phyloP scores from a whole-genome alignment of 2,797 vertebrate genomes.

The Xiphophorus birchmanni region DNA sequence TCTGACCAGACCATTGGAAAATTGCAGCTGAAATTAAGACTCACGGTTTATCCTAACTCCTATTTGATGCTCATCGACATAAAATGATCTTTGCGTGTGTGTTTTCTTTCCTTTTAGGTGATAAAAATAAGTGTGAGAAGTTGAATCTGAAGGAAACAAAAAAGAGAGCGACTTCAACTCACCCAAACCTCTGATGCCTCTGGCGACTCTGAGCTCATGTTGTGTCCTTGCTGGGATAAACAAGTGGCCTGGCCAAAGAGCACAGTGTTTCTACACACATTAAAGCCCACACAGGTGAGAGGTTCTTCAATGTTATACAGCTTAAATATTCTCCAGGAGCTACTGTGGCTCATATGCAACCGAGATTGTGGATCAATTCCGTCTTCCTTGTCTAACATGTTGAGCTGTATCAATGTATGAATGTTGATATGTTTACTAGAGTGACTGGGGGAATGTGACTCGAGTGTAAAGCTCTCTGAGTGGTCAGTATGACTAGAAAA shows the following conservation, averaged over 20 bases:
- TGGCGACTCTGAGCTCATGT: slow-evolving; percentile 70
- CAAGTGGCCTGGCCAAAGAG: slow-evolving; percentile 75
- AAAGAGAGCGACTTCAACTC: slow-evolving; percentile 31
- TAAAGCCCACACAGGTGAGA: slow-evolving; percentile 80
- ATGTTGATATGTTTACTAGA: background rate
- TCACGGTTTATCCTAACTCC: slow-evolving; percentile 3
- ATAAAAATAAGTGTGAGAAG: slow-evolving; percentile 29
- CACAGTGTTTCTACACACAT: slow-evolving; percentile 65
- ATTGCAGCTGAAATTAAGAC: background rate
- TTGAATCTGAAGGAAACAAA: slow-evolving; percentile 43
- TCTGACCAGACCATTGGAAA: background rate
- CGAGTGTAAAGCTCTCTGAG: background rate
- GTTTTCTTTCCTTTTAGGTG: slow-evolving; percentile 25
- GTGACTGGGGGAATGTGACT: background rate
- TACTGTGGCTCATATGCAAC: background rate
- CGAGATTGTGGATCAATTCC: background rate
- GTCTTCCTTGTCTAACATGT: background rate
- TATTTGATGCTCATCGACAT: slow-evolving; percentile 28
- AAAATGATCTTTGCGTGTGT: slow-evolving; percentile 44
- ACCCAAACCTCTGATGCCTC: slow-evolving; percentile 63
- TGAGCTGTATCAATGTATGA: background rate
- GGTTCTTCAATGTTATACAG: background rate
- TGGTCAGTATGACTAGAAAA: background rate
- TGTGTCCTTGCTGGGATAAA: slow-evolving; percentile 75
- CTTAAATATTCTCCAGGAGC: background rate